Evolutionary conservation across 2,888 invertebrate genomes (phyloP).

Genomic region (Stenodema calcarata): DNA sequence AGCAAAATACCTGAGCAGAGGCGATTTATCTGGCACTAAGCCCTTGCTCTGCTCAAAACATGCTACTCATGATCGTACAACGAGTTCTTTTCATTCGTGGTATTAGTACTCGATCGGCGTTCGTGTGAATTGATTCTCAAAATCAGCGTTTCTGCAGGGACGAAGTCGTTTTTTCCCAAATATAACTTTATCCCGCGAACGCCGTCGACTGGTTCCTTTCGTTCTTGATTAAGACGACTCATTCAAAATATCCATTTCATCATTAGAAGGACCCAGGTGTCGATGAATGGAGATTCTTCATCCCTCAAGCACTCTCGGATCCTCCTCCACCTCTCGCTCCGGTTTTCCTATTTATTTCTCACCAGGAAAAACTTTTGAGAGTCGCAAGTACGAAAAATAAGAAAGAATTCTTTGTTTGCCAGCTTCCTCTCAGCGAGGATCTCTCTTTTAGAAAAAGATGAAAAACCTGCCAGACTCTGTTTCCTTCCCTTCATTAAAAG

Average conservation of each 20-base stretch:
- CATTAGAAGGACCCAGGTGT: conserved; percentile 34
- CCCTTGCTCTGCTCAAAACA: no score
- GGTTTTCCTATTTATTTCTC: conserved; percentile 17
- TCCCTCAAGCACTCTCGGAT: conserved; percentile 27
- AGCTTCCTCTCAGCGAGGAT: conserved; percentile 20
- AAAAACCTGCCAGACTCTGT: conserved; percentile 18
- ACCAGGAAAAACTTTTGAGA: conserved; percentile 30
- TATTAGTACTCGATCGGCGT: no score
- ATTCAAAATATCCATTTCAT: conserved; percentile 34
- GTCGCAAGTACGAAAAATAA: conserved; percentile 28
- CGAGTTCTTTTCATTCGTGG: no score
- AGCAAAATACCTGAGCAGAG: no score
- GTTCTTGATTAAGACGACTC: background rate
- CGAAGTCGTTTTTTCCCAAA: background rate
- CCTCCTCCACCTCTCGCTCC: background rate
- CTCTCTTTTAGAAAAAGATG: conserved; percentile 15
- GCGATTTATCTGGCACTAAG: no score
- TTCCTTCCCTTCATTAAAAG: conserved; percentile 43
- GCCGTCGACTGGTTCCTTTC: background rate
- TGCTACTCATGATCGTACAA: no score
- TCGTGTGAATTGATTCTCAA: no score
- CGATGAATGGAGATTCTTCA: conserved; percentile 34
- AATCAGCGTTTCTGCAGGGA: no score
- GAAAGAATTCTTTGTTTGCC: conserved; percentile 18
- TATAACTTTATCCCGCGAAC: background rate